A percentile compares a stretch with the other conserved stretches of the same genome.
phyloP scores from a whole-genome alignment of 2,888 invertebrate genomes.

The Acanthosepion pharaonis region DNA sequence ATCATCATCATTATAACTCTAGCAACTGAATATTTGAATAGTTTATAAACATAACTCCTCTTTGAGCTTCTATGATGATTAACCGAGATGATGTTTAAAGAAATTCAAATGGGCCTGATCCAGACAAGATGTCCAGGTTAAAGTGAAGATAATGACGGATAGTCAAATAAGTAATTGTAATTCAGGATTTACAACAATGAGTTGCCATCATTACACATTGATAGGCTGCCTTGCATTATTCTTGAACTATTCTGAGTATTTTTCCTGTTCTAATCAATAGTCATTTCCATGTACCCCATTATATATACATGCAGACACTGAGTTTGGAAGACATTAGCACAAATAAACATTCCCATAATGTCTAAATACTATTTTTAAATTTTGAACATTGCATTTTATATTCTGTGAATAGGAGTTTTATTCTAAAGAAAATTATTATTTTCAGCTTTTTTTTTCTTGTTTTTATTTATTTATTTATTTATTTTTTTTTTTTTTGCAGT shows the following conservation, averaged over 20 bases:
- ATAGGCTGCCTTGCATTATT: not conserved
- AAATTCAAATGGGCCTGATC: not conserved
- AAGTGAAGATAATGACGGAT: constrained; percentile 14
- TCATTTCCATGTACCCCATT: not conserved
- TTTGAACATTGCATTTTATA: not conserved
- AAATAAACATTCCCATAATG: not conserved
- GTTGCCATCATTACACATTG: constrained; percentile 10
- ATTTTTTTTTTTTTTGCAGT: no score
- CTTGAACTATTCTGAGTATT: not conserved
- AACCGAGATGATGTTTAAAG: not conserved
- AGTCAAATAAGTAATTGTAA: constrained; percentile 33
- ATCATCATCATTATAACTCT: not conserved
- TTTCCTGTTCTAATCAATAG: not conserved
- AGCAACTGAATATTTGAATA: not conserved
- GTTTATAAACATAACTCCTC: not conserved
- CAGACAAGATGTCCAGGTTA: not conserved
- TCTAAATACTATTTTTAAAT: not conserved
- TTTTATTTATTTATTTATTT: no score
- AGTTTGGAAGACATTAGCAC: not conserved
- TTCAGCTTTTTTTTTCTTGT: no score
- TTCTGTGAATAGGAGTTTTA: not conserved
- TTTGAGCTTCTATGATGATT: not conserved
- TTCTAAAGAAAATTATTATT: not conserved
- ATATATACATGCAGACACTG: not conserved
- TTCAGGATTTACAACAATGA: constrained; percentile 11